Percentiles rank a stretch among this genome's conserved stretches.
Conservation (phyloP, 92 coral and sea anemone species). For the Porites cylindrica region DNA sequence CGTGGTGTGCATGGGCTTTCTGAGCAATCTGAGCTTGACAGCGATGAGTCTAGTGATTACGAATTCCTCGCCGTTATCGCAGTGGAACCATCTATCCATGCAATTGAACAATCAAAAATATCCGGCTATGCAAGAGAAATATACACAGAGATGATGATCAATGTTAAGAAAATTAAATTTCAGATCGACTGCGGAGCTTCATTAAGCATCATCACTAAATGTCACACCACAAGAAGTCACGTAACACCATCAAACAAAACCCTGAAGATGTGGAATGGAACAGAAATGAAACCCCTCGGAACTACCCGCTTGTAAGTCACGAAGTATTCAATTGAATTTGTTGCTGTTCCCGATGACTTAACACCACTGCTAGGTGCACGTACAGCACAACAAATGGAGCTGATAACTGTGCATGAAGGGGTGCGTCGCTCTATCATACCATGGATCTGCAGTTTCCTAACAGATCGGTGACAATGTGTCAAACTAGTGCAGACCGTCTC, state of each 20-base stretch:
- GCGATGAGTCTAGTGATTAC: no score
- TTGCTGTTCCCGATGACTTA: no score
- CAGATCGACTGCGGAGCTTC: conserved; percentile 75
- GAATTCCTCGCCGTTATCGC: conserved; percentile 33
- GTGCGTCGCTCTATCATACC: no score
- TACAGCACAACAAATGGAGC: conserved; percentile 69
- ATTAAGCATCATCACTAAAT: conserved; percentile 38
- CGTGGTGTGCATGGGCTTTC: no score
- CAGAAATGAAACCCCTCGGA: conserved; percentile 49
- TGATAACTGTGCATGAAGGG: not conserved
- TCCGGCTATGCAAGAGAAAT: conserved; percentile 60
- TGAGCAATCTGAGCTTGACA: no score
- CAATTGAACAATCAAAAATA: conserved; percentile 22
- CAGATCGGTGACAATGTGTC: no score
- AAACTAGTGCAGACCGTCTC: no score
- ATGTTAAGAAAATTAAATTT: conserved; percentile 32
- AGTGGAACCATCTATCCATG: conserved; percentile 40
- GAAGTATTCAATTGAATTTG: no score
- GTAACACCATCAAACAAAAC: conserved; percentile 43
- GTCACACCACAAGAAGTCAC: conserved; percentile 29
- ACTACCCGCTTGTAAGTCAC: conserved; percentile 4
- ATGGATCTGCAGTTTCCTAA: no score
- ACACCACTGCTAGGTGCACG: conserved; percentile 62
- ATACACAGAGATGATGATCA: conserved; percentile 50
- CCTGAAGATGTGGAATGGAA: conserved; percentile 47